phyloP scores from a whole-genome alignment of 2,797 vertebrate species.

The Phalloptychus januarius region DNA sequence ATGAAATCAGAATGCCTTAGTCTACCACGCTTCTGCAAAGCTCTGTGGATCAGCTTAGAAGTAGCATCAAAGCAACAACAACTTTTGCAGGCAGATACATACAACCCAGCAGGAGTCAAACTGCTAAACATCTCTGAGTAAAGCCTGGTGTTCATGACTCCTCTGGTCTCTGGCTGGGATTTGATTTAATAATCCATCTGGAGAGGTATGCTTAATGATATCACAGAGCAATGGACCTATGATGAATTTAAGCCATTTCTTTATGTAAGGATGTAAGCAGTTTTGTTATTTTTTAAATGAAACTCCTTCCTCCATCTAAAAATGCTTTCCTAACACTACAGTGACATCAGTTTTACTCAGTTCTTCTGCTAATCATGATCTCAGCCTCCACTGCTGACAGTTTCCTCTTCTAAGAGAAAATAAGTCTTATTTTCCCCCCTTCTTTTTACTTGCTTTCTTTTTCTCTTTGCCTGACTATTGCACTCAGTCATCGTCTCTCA shows the following conservation, averaged over 20 bases:
- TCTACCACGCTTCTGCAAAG: conserved; percentile 11
- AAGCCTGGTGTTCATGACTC: conserved; percentile 42
- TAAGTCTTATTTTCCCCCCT: conserved; percentile 19
- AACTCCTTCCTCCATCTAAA: neutral
- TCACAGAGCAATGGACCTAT: conserved; percentile 34
- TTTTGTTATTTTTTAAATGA: neutral
- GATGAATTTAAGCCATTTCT: conserved; percentile 13
- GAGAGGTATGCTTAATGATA: conserved; percentile 29
- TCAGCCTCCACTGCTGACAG: conserved; percentile 13
- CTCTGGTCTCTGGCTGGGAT: conserved; percentile 42
- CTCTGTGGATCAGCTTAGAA: conserved; percentile 28
- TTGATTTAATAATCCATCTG: conserved; percentile 39
- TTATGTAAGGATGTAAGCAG: neutral
- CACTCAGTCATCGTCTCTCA: conserved; percentile 41
- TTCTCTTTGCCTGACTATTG: conserved; percentile 18
- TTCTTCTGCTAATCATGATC: conserved; percentile 28
- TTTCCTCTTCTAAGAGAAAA: conserved; percentile 32
- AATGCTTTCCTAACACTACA: neutral
- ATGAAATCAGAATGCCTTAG: conserved; percentile 31
- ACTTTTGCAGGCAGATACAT: conserved; percentile 10
- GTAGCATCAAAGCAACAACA: conserved; percentile 2
- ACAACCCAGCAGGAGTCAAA: conserved; percentile 32
- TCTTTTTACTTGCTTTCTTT: conserved; percentile 5
- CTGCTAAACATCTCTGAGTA: conserved; percentile 41
- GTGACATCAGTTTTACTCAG: conserved; percentile 16